A percentile compares a stretch with the other conserved stretches of the same genome.
phyloP scores from a whole-genome alignment of 2,888 invertebrate genomes.

The Pristionchus entomophagus region DNA sequence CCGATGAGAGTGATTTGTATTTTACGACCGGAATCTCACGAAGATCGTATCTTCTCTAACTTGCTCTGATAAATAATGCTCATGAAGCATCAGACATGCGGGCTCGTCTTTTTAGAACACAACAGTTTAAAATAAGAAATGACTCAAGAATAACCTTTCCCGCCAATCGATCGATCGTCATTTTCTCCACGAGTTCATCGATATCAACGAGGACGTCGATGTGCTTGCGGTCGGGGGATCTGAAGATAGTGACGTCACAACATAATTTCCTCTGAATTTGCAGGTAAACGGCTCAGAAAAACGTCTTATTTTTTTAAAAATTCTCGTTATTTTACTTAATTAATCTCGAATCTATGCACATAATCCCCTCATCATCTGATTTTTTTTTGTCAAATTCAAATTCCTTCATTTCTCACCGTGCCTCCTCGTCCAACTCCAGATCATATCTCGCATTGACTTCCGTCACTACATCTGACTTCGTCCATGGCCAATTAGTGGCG shows the following conservation, averaged over 20 bases:
- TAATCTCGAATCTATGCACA: no score
- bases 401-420: not conserved
- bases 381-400: no score
- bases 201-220: conserved; percentile 11
- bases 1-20: no score
- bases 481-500: conserved; percentile 13
- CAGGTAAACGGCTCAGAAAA: no score
- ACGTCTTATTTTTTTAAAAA: not conserved
- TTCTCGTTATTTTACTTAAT: not conserved
- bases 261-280: no score
- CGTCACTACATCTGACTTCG: conserved; percentile 24
- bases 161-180: conserved; percentile 4
- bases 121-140: no score
- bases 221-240: conserved; percentile 4
- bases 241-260: not conserved
- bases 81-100: no score
- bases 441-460: not conserved
- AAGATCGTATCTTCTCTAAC: no score
- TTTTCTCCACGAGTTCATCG: not conserved
- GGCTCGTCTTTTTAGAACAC: no score
- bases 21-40: no score
- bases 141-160: not conserved
- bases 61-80: no score
- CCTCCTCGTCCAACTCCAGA: not conserved
- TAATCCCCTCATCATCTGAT: no score